Evolutionary conservation across 2,113 vertebrate species (phyloP).

Genomic region (Chitala chitala): DNA sequence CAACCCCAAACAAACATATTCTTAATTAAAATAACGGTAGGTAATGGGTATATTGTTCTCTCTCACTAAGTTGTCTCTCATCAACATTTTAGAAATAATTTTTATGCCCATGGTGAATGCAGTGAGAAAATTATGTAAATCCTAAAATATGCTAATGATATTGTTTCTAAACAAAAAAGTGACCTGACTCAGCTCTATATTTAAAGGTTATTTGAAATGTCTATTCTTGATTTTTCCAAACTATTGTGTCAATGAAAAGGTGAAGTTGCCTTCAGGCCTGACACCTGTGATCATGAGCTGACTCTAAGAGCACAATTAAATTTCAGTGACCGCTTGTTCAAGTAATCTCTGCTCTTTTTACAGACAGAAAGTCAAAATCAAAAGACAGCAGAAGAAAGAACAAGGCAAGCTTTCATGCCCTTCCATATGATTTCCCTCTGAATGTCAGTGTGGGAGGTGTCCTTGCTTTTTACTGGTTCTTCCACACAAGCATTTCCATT

Average conservation of each 20-base stretch:
- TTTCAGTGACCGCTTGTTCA: neutral
- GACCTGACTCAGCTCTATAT: neutral
- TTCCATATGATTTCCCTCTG: neutral
- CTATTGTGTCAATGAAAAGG: no score
- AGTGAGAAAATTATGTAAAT: no score
- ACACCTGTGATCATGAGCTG: neutral
- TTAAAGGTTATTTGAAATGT: neutral
- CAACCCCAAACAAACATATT: no score
- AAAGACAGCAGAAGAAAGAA: slow-evolving; percentile 63
- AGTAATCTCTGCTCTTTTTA: neutral
- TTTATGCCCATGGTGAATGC: neutral
- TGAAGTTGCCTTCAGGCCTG: neutral
- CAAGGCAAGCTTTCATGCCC: slow-evolving; percentile 71
- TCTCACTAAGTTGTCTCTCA: no score
- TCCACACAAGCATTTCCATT: neutral
- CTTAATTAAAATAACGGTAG: no score
- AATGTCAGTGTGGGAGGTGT: neutral
- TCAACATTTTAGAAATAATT: no score
- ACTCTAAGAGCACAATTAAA: neutral
- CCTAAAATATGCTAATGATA: no score
- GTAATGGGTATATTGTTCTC: no score
- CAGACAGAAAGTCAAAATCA: slow-evolving; percentile 74
- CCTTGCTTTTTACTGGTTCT: neutral
- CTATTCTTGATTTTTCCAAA: no score
- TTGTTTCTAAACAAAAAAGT: no score